Percentiles rank a stretch among this genome's conserved stretches.
Evolutionary conservation across 2,888 invertebrate genomes (phyloP).

Genomic region (Amiota communis): DNA sequence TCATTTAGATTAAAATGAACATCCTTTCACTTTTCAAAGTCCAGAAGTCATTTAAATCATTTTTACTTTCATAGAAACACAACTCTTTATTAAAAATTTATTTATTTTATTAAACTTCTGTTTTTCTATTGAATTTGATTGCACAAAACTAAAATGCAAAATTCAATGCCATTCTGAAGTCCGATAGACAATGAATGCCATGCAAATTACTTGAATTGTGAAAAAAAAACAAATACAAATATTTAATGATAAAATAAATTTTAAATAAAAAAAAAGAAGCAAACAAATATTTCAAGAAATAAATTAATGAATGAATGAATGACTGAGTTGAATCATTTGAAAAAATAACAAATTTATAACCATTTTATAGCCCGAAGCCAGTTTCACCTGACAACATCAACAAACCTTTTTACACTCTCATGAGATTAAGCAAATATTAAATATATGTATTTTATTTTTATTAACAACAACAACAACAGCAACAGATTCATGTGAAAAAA

Average conservation of each 20-base stretch:
- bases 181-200: constrained; percentile 44
- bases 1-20: background rate
- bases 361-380: constrained; percentile 1
- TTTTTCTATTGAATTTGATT: no score
- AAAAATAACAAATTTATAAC: constrained; percentile 32
- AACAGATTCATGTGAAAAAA: constrained; percentile 6
- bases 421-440: background rate
- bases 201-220: constrained; percentile 49
- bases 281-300: no score
- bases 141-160: constrained; percentile 37
- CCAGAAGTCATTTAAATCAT: no score
- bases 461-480: background rate
- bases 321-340: constrained; percentile 51
- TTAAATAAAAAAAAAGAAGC: constrained; percentile 21
- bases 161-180: constrained; percentile 36
- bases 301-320: constrained; percentile 1
- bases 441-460: background rate
- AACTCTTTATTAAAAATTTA: background rate
- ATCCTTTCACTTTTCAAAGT: constrained; percentile 10
- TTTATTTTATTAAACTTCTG: background rate
- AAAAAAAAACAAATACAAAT: no score
- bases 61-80: constrained; percentile 20
- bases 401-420: background rate
- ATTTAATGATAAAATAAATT: constrained; percentile 2
- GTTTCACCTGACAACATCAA: constrained; percentile 19